Evolutionary conservation across 2,888 invertebrate species (phyloP), one percentile per base, ranked within the genome.

Genomic region (Eristalis tenax): DNA sequence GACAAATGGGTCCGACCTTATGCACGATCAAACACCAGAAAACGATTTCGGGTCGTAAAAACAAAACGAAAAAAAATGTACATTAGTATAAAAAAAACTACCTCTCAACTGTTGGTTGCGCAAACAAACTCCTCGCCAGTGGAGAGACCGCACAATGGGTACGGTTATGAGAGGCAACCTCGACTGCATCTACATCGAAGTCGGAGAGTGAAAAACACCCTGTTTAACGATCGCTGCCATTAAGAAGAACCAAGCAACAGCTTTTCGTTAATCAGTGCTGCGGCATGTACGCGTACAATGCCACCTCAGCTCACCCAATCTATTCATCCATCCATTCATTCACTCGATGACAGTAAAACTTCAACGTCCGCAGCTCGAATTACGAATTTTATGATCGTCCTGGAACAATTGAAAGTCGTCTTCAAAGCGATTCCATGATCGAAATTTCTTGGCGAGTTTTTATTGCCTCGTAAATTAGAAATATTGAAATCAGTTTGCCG

Each of bases 341-440:
- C 65, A 40, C 22, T 66, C 35, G 59, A 50, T 79, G 66, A 71
- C 66, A 73, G 73, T 79, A 73, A 73, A 66, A 73, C 59, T 26
- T 50, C 43, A 73, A 35, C 23, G 65, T 35, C 28, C 38, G 57
- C 66, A 66, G 43, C 35, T 73, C 59, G 35, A 65, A 59, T 66
- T 59, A 61, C 66, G 26, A 5, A 15, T 59, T 79, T 79, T 73
- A 79, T 66, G 79, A 66, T 73, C 61, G 59, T 32, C 73, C 43
- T 66, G 79, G 59, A 79, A 73, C 73, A 79, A 73, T 73, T 73
- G 71, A 43, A 73, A 78, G 50, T 2, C 18, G 65, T 65, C 71
- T 57, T 50, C 40, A 22, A 65, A 32, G 65, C 63, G 63, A 70
- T 50, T 56, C 56, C 78, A 70, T 56, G 78, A 71, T 66, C 73